Percentiles rank a stretch among this genome's conserved stretches.
phyloP scores from a whole-genome alignment of 2,797 vertebrate genomes.

The Potorous gilbertii region DNA sequence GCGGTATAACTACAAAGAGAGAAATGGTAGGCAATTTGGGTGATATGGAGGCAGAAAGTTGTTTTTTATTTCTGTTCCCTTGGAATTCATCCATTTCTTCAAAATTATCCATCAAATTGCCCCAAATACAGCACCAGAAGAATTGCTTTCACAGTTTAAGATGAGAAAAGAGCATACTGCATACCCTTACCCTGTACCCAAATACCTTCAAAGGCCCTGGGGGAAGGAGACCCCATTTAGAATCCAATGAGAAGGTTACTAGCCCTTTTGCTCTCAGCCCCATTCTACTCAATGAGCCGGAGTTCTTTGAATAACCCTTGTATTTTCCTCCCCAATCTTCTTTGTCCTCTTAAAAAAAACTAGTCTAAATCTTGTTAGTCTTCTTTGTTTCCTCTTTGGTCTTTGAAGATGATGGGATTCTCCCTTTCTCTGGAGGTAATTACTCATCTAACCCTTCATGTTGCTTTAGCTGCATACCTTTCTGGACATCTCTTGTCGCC shows the following conservation, averaged over 20 bases:
- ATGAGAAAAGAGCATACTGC: background rate
- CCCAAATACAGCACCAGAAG: background rate
- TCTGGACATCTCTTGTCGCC: background rate
- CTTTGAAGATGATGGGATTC: background rate
- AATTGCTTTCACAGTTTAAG: background rate
- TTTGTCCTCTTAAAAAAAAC: background rate
- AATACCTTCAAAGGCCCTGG: background rate
- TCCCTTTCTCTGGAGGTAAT: background rate
- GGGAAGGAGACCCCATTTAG: background rate
- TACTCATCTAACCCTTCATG: background rate
- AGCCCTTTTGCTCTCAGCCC: background rate
- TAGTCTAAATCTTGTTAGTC: background rate
- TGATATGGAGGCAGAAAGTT: background rate
- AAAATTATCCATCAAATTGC: background rate
- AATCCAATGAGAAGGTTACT: background rate
- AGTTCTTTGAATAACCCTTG: background rate
- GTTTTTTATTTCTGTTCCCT: background rate
- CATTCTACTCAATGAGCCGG: background rate
- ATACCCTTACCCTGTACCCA: background rate
- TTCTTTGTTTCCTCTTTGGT: background rate
- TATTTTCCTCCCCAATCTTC: background rate
- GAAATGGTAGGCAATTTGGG: background rate
- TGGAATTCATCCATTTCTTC: background rate
- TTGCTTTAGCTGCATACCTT: background rate
- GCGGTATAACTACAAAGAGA: background rate